Evolutionary conservation across 2,797 vertebrate genomes (phyloP), one percentile per base, ranked within the genome.

Genomic region (Huso huso): DNA sequence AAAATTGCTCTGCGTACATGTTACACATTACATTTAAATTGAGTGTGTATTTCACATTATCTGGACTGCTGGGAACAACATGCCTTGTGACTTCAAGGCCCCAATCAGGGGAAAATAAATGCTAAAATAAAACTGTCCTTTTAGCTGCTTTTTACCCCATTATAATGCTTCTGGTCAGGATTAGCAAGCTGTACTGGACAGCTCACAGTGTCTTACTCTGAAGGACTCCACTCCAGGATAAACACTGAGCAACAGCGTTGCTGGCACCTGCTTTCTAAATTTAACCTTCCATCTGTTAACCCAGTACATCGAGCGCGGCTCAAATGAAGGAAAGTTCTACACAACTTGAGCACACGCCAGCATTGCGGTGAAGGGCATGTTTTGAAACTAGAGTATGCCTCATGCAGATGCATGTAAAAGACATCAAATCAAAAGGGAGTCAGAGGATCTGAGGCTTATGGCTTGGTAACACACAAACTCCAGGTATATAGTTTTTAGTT

Each of bases 211-310:
- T 66, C 74, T 82, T 76, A 71, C 74, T 70, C 68, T 48, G 53
- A 48, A 58, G 69, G 67, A 74, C 71, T 77, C 77, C 70, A 75
- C 68, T 61, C 52, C 55, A 66, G 64, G 68, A 66, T 69, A 64
- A 69, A 73, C 66, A 69, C 61, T 64, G 65, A 72, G 70, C 69
- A 59, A 49, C 67, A 62, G 53, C 49, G 51, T 13, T 75, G 78
- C 49, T 61, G 65, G 73, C 80, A 82, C 76, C 77, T 79, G 80
- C 62, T 72, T 60, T 73, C 76, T 75, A 80, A 73, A 79, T 77
- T 75, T 78, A 79, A 66, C 70, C 60, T 8, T 65, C 63, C 77
- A 79, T 76, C 78, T 82, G 80, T 69, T 70, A 72, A 37, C 37
- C 68, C 65, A 70, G 72, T 78, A 82, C 72, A 80, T 80, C 74